These are phyloP conservation scores for Fundulus diaphanus DNA, from an alignment of 2,797 vertebrate genomes.

Conservation along the genomic window DNA sequence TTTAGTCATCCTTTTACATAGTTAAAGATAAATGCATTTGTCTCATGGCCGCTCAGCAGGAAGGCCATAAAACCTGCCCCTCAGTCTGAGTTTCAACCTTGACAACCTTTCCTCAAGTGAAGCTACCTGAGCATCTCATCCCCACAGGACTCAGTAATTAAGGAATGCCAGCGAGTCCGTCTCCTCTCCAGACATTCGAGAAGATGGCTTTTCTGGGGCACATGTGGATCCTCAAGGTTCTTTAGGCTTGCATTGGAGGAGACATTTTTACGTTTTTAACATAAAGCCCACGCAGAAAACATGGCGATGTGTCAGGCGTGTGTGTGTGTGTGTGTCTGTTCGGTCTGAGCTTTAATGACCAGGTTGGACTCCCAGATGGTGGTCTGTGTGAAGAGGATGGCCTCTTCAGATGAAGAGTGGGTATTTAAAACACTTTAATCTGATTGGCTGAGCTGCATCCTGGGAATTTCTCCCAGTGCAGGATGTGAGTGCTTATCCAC, in stretches of 20 bases:
- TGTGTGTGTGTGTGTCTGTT: slow-evolving; percentile 12
- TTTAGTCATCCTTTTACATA: not conserved
- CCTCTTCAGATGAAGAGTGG: slow-evolving; percentile 52
- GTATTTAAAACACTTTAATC: slow-evolving; percentile 37
- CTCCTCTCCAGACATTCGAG: slow-evolving; percentile 47
- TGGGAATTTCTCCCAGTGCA: slow-evolving; percentile 48
- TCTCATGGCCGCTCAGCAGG: not conserved
- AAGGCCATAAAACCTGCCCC: slow-evolving; percentile 9
- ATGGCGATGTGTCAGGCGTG: not conserved
- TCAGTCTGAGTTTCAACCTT: slow-evolving; percentile 14
- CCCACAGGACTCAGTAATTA: slow-evolving; percentile 45
- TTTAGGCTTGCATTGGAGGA: slow-evolving; percentile 19
- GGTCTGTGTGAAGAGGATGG: slow-evolving; percentile 59
- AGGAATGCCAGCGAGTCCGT: slow-evolving; percentile 37
- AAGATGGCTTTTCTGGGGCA: slow-evolving; percentile 53
- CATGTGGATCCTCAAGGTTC: slow-evolving; percentile 55
- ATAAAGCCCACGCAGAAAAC: not conserved
- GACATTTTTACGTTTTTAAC: not conserved
- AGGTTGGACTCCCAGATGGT: slow-evolving; percentile 36
- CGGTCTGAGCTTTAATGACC: slow-evolving; percentile 44
- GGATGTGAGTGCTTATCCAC: slow-evolving; percentile 12
- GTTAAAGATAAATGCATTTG: not conserved
- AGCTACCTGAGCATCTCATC: slow-evolving; percentile 55
- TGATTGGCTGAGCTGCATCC: slow-evolving; percentile 58
- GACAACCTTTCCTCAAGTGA: slow-evolving; percentile 4